phyloP scores from a whole-genome alignment of 2,113 vertebrate genomes.

The Megalops atlanticus region DNA sequence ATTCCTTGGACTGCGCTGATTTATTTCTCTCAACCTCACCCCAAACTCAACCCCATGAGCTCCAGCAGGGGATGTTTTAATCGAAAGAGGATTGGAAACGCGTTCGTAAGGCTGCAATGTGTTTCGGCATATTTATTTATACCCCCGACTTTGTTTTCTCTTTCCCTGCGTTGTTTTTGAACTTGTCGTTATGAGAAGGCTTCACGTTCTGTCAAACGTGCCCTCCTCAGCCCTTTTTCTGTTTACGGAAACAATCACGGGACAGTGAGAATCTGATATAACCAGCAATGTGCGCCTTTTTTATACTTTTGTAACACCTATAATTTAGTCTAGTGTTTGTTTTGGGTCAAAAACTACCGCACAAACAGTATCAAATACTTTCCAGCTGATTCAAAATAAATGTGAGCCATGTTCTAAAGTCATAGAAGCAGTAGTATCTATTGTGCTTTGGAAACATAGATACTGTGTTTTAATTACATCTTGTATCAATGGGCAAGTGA shows the following conservation, averaged over 20 bases:
- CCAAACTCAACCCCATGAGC: constrained; percentile 29
- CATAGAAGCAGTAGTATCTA: no score
- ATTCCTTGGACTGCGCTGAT: constrained; percentile 89
- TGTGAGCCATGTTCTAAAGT: no score
- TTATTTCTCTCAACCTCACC: constrained; percentile 82
- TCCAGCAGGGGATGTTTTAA: constrained; percentile 34
- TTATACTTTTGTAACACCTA: neutral
- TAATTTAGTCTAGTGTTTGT: neutral
- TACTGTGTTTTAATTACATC: neutral
- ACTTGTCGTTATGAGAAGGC: neutral
- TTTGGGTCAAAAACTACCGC: neutral
- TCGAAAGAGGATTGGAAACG: constrained; percentile 36
- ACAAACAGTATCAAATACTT: neutral
- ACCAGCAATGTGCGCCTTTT: neutral
- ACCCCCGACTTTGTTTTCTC: neutral
- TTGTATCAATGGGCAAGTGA: neutral
- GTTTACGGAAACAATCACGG: neutral
- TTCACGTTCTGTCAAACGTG: neutral
- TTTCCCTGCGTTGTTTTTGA: neutral
- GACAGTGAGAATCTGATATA: neutral
- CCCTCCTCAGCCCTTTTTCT: neutral
- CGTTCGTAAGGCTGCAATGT: constrained; percentile 17
- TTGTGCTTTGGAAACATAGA: neutral
- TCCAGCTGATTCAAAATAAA: neutral
- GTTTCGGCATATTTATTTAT: constrained; percentile 29